Evolutionary conservation across 2,113 vertebrate genomes (phyloP), one percentile per base, ranked within the genome.

Genomic region (Callaeas wilsoni): DNA sequence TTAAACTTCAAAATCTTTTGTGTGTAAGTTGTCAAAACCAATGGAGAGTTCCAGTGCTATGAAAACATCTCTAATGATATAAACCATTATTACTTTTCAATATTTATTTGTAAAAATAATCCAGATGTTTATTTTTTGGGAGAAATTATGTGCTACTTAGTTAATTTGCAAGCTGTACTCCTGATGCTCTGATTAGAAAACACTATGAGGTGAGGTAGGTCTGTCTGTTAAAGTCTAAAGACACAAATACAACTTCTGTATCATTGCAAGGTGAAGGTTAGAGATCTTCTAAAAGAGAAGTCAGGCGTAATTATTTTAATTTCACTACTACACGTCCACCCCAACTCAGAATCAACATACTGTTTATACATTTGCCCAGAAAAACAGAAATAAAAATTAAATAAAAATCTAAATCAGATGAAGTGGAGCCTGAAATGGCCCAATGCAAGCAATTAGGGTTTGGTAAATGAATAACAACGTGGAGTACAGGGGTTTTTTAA

Each of bases 141-240:
- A 70, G 33, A 20, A 85, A 57, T 46, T 47, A 80, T 13, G 1
- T 49, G 35, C 1, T 89, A 16, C 33, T 64, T 69, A 29, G 26
- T 14, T 80, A 5, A 41, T 49, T 65, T 18, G 1, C 10, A 46
- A 87, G 16, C 7, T 49, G 7, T 62, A 35, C 12, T 77, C 16
- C 22, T 57, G 12, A 53, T 50, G 15, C 3, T 67, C 6, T 55
- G 17, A 3, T n/a, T 73, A 69, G 57, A 79, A 76, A 86, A 50
- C 20, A 33, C 29, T 57, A 8, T 0, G 1, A 16, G 3, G 7
- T 6, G 3, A 80, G 14, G 12, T 18, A 46, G 12, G 7, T 64
- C 32, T 26, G 1, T 50, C 16, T 50, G 2, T 53, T 44, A 33
- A 53, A 77, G 16, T 32, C 16, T 32, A 49, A 89, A 87, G 32